Conservation (phyloP, 2,113 vertebrate species). For the Tichodroma muraria region DNA sequence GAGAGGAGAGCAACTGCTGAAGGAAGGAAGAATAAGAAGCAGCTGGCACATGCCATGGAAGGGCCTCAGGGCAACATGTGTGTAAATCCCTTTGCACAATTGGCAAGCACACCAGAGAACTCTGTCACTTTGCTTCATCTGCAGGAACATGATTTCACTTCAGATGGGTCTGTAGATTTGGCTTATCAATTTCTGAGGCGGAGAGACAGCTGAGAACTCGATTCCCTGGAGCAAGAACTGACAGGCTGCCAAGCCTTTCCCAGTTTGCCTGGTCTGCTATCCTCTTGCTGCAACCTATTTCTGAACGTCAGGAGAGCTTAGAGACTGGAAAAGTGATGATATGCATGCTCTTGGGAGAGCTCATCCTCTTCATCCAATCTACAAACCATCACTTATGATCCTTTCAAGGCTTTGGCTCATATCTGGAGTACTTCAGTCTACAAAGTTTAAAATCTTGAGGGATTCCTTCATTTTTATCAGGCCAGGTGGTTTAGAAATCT, state of each 20-base stretch:
- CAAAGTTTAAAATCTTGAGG: background rate
- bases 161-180: constrained; percentile 25
- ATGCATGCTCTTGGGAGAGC: background rate
- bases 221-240: constrained; percentile 15
- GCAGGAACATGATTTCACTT: background rate
- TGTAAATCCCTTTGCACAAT: background rate
- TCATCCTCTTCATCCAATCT: background rate
- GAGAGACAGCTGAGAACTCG: background rate
- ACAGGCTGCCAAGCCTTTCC: background rate
- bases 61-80: background rate
- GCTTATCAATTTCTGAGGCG: constrained; percentile 21
- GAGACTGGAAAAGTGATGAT: background rate
- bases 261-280: background rate
- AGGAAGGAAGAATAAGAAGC: background rate
- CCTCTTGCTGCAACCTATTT: background rate
- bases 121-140: background rate
- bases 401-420: background rate
- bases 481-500: background rate
- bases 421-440: background rate
- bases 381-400: background rate
- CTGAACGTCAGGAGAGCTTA: background rate
- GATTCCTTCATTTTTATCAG: background rate
- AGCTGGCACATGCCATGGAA: background rate
- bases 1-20: background rate
- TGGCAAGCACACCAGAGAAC: background rate